phyloP scores from a whole-genome alignment of 2,888 invertebrate genomes.

The Acleris holmiana region DNA sequence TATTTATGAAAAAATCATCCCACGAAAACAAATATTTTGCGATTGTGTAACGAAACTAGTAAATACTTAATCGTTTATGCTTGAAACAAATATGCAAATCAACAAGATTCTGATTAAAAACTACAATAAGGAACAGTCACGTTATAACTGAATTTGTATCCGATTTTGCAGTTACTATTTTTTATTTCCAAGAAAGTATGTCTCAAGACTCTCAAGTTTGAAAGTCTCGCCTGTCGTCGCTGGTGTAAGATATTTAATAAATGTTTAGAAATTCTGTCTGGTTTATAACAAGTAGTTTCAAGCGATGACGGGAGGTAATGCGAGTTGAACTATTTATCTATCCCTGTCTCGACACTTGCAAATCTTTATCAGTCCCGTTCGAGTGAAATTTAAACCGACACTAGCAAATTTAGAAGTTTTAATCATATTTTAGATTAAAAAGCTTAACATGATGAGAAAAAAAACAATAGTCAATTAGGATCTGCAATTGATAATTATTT shows the following conservation, averaged over 20 bases:
- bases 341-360: conserved; percentile 21
- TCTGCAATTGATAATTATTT: too few relatives aligned
- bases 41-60: too few relatives aligned
- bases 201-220: not conserved
- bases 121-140: too few relatives aligned
- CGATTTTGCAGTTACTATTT: too few relatives aligned
- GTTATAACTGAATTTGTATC: too few relatives aligned
- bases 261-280: conserved; percentile 5
- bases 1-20: too few relatives aligned
- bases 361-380: conserved; percentile 17
- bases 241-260: conserved; percentile 14
- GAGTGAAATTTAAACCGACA: conserved; percentile 13
- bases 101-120: too few relatives aligned
- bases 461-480: too few relatives aligned
- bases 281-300: conserved; percentile 12
- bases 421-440: not conserved
- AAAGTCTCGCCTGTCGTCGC: not conserved
- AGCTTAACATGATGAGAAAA: too few relatives aligned
- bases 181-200: not conserved
- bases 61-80: too few relatives aligned
- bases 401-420: not conserved
- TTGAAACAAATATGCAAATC: too few relatives aligned
- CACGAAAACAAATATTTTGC: too few relatives aligned
- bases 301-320: conserved; percentile 10
- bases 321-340: conserved; percentile 32